These are phyloP conservation scores for Girardinichthys multiradiatus DNA, from an alignment of 2,113 vertebrate species.

Conservation along the genomic window DNA sequence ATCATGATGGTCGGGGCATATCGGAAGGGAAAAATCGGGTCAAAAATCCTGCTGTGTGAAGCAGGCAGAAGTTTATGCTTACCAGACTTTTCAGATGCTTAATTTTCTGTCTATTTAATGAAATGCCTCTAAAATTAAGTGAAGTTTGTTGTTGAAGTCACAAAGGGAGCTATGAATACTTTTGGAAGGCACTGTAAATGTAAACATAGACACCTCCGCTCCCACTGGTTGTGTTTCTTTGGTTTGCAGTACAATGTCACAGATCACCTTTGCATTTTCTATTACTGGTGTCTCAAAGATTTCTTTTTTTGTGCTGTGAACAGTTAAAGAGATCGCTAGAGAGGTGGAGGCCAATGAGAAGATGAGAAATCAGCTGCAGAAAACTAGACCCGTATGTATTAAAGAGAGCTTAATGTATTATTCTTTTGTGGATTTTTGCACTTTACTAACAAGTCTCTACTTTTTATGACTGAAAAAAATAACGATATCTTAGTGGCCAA, in stretches of 20 bases:
- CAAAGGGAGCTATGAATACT: no score
- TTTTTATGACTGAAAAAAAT: background rate
- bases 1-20: no score
- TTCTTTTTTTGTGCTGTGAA: conserved; percentile 60
- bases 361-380: conserved; percentile 81
- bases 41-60: no score
- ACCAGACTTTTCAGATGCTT: no score
- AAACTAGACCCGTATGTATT: conserved; percentile 74
- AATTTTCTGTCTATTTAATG: no score
- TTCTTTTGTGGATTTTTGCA: background rate
- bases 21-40: no score
- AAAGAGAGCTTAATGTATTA: background rate
- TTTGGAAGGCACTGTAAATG: no score
- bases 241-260: background rate
- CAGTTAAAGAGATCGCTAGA: conserved; percentile 89
- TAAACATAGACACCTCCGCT: no score
- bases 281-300: background rate
- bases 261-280: conserved; percentile 1
- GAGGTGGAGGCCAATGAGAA: conserved; percentile 91
- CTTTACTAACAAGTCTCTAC: background rate
- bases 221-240: background rate
- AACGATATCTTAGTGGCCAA: background rate
- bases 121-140: no score
- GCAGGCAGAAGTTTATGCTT: no score
- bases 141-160: no score